phyloP scores from a whole-genome alignment of 2,113 vertebrate species.

The Peucedramus taeniatus region DNA sequence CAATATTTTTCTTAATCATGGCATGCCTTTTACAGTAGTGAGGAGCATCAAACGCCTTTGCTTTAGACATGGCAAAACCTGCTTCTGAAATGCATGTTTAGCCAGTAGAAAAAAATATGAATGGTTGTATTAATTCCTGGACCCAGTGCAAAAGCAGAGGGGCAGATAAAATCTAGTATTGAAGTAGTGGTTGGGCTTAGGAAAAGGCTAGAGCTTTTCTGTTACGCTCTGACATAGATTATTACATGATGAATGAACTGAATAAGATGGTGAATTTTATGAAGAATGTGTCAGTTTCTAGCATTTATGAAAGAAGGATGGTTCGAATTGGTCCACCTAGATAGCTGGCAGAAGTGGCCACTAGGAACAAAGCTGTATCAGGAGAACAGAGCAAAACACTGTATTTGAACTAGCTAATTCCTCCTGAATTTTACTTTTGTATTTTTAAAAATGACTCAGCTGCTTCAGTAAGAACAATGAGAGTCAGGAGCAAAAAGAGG shows the following conservation, averaged over 20 bases:
- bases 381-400: neutral
- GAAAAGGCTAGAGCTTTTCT: neutral
- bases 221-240: neutral
- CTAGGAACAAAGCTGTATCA: neutral
- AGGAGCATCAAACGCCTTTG: neutral
- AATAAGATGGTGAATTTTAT: neutral
- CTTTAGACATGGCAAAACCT: neutral
- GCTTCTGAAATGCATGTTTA: neutral
- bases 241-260: neutral
- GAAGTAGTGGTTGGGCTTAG: neutral
- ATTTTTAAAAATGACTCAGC: neutral
- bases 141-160: neutral
- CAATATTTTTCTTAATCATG: neutral
- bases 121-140: neutral
- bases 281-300: neutral
- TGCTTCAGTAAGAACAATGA: neutral
- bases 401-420: neutral
- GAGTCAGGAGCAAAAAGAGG: neutral
- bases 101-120: neutral
- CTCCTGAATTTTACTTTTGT: neutral
- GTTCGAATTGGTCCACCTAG: neutral
- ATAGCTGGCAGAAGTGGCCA: neutral
- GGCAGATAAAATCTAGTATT: neutral
- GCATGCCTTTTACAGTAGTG: neutral
- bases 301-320: neutral